Conservation (phyloP, 2,888 invertebrate genomes). For the Mesorhabditis sp. region DNA sequence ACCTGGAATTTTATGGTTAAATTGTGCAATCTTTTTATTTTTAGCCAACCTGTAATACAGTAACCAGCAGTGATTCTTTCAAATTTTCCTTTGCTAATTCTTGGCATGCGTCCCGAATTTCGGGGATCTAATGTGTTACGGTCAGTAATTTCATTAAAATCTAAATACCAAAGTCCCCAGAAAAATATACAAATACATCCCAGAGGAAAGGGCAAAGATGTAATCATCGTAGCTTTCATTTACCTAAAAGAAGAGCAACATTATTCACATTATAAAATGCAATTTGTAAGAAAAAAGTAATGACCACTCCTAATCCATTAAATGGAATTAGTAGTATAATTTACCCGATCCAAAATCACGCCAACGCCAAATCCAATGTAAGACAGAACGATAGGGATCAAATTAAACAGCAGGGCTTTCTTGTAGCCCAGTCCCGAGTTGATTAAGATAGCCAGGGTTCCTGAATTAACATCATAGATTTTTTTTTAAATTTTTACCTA, state of each 20-base stretch:
- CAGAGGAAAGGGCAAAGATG: constrained; percentile 50
- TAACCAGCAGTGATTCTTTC: constrained; percentile 35
- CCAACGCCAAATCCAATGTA: constrained; percentile 48
- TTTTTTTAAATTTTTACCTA: no score
- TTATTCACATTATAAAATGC: no score
- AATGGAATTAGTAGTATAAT: no score
- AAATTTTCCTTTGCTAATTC: constrained; percentile 44
- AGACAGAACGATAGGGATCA: constrained; percentile 46
- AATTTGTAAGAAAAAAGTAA: no score
- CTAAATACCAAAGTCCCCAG: constrained; percentile 46
- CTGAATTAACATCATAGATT: constrained; percentile 18
- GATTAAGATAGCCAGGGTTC: constrained; percentile 47
- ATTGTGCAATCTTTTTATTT: no score
- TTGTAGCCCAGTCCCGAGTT: constrained; percentile 50
- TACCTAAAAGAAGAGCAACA: constrained; percentile 10
- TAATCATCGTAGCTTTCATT: constrained; percentile 49
- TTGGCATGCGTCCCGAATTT: constrained; percentile 51
- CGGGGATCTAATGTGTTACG: constrained; percentile 42
- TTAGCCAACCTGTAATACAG: constrained; percentile 32
- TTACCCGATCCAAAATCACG: constrained; percentile 37
- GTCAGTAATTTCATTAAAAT: constrained; percentile 9
- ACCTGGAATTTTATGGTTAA: no score
- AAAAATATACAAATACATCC: constrained; percentile 56
- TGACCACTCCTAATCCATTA: no score
- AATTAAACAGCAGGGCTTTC: constrained; percentile 43